Evolutionary conservation across 2,888 invertebrate genomes (phyloP), one percentile per base, ranked within the genome.

Genomic region (Matsumyia berberina): DNA sequence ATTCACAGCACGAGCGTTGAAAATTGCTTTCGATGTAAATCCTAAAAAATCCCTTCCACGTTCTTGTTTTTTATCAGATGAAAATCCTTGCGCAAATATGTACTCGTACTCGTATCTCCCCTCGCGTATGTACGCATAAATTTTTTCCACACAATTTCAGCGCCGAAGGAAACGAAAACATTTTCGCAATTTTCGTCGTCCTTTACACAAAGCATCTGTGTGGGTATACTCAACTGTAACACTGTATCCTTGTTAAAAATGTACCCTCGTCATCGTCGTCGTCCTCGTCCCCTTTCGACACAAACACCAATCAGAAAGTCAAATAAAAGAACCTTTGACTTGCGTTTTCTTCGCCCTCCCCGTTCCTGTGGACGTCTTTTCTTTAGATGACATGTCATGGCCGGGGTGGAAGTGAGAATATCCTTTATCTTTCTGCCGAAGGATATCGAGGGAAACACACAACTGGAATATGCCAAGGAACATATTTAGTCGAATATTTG

Each of bases 241-340:
- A 24, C 24, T 3, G 24, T 24, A 24, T 24, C 24, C 24, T 24
- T 24, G 24, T 24, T 24, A 24, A 24, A n/a, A 24, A 24, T 24
- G 1, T 24, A 24, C 24, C 24, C n/a, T 49, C 39, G 19, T 46
- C 19, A n/a, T 58, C 55, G 35, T 35, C n/a, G 44, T 19, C n/a
- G 24, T 24, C 57, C 29, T 53, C 33, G 46, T 66, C 72, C 76
- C 72, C 62, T 72, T 70, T 77, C 60, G 53, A 60, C 64, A 81
- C 67, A 86, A 77, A 86, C 77, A 81, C 86, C 86, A 86, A 86
- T 86, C 86, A 86, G 86, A 86, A 86, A 86, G 86, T 86, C 86
- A 86, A 86, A 86, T 81, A 86, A 86, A 86, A 60, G 60, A 81
- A 86, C 86, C 76, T 86, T 86, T 86, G 86, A 86, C 86, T 86